Conservation (phyloP, 2,797 vertebrate species). For the Dendrocincla tyrannina region DNA sequence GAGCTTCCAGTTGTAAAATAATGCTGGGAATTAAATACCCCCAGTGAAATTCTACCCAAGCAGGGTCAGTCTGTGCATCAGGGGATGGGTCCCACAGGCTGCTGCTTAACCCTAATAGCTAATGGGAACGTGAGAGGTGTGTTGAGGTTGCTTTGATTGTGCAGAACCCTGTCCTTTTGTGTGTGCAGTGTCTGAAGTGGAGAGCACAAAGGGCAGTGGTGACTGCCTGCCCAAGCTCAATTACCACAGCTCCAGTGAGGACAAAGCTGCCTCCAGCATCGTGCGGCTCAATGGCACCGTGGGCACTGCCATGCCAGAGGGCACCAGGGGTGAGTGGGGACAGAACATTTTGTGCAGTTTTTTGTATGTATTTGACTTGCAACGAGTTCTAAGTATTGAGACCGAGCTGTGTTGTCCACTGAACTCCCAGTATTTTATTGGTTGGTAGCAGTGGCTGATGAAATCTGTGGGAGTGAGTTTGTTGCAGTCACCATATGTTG, state of each 20-base stretch:
- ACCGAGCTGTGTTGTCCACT: not conserved
- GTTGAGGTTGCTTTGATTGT: not conserved
- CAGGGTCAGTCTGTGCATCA: accelerated
- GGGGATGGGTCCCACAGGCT: accelerated
- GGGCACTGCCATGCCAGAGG: not conserved
- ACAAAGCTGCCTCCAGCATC: conserved; percentile 66
- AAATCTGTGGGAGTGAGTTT: not conserved
- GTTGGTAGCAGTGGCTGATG: not conserved
- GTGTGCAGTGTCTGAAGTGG: conserved; percentile 76
- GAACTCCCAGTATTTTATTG: not conserved
- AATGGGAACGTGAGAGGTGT: not conserved
- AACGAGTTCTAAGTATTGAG: not conserved
- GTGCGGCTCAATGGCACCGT: conserved; percentile 69
- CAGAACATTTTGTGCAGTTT: not conserved
- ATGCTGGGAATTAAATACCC: not conserved
- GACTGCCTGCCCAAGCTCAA: conserved; percentile 76
- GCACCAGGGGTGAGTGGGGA: conserved; percentile 59
- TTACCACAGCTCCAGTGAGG: conserved; percentile 46
- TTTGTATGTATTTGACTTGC: not conserved
- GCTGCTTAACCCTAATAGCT: not conserved
- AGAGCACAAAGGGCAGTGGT: conserved; percentile 78
- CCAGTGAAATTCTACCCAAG: not conserved
- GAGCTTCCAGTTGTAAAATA: not conserved
- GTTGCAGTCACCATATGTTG: not conserved
- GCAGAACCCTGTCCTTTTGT: not conserved